Evolutionary conservation across 2,113 vertebrate species (phyloP).

Genomic region (Channa argus): DNA sequence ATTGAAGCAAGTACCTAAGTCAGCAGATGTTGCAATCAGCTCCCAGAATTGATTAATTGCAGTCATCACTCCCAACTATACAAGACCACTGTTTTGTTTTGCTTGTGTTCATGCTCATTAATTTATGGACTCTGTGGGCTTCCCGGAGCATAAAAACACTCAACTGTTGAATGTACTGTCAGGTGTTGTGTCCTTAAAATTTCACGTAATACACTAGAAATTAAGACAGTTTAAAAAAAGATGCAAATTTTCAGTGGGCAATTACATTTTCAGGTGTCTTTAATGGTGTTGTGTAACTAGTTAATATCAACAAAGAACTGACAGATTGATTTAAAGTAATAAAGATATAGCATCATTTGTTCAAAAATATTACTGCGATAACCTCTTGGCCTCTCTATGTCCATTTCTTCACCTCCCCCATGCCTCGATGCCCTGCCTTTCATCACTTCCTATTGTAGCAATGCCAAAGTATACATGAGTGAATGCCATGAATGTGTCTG

Average conservation of each 20-base stretch:
- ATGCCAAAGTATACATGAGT: slow-evolving; percentile 58
- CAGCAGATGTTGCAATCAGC: slow-evolving; percentile 44
- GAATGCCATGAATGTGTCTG: slow-evolving; percentile 64
- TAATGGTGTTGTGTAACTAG: neutral
- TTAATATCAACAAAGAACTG: neutral
- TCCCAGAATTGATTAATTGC: slow-evolving; percentile 21
- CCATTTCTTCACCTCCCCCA: neutral
- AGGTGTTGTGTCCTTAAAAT: no score
- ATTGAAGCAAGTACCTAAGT: slow-evolving; percentile 34
- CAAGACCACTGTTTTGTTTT: slow-evolving; percentile 3
- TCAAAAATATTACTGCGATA: neutral
- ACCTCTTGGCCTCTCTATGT: neutral
- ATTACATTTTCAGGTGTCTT: neutral
- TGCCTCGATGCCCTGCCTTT: neutral
- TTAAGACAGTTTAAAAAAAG: no score
- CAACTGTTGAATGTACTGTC: no score
- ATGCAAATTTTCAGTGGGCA: neutral
- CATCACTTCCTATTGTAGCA: neutral
- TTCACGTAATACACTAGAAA: no score
- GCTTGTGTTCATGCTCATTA: neutral
- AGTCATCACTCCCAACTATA: slow-evolving; percentile 3
- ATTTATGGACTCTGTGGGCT: neutral
- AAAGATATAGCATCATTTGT: neutral
- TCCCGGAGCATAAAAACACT: neutral
- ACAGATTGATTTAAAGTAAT: neutral